Conservation (phyloP, 1,140 invertebrate species). For the Psilanteris sp. region DNA sequence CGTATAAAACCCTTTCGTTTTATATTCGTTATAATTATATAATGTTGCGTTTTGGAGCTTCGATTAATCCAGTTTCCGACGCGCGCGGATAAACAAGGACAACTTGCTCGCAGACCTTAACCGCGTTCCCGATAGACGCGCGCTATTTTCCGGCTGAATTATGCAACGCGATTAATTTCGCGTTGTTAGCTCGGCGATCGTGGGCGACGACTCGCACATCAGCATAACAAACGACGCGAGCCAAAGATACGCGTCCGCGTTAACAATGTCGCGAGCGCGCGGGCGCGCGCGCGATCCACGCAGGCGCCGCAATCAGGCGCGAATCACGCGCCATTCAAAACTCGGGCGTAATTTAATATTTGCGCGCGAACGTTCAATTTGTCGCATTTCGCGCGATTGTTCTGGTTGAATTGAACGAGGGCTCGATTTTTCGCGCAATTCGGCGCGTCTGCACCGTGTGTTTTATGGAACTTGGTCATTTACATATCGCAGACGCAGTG, state of each 20-base stretch:
- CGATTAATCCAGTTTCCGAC: too few species aligned
- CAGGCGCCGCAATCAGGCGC: neutral
- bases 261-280: neutral
- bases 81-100: too few species aligned
- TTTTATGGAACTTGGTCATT: conserved; percentile 25
- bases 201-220: conserved; percentile 23
- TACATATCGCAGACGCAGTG: conserved; percentile 38
- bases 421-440: conserved; percentile 6
- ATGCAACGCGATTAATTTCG: conserved; percentile 32
- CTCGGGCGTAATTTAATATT: conserved; percentile 12
- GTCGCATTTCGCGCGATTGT: conserved; percentile 3
- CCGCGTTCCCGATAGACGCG: conserved; percentile 11
- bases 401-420: conserved; percentile 14
- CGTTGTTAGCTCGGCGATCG: conserved; percentile 15
- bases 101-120: conserved; percentile 3
- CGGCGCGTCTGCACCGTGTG: neutral
- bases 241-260: neutral
- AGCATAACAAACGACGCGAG: conserved; percentile 31
- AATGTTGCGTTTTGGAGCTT: too few species aligned
- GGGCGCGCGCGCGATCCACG: too few species aligned
- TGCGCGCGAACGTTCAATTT: neutral
- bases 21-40: too few species aligned
- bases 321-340: conserved; percentile 25
- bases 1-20: too few species aligned
- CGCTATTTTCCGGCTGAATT: conserved; percentile 34